Percentiles rank a stretch among this genome's conserved stretches.
Conservation (phyloP, 2,888 invertebrate species). For the Torymus auratus region DNA sequence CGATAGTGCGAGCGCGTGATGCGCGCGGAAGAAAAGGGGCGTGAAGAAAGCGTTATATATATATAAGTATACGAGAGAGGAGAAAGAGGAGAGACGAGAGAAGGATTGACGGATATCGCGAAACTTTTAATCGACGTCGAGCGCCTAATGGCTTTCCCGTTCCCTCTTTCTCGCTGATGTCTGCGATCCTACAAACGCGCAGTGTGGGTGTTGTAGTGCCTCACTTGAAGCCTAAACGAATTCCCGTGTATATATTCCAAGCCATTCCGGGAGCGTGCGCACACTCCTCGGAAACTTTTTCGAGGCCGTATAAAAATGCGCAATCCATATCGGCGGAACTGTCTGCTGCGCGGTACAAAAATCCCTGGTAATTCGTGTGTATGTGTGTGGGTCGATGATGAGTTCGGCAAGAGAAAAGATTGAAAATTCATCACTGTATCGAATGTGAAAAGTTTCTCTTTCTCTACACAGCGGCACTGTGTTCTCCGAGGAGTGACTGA, state of each 20-base stretch:
- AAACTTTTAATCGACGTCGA: slow-evolving; percentile 54
- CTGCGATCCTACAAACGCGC: not conserved
- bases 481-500: slow-evolving; percentile 10
- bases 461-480: too few species aligned
- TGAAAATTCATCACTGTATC: slow-evolving; percentile 22
- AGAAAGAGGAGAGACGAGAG: not conserved
- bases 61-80: not conserved
- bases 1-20: not conserved
- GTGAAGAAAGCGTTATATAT: not conserved
- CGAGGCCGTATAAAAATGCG: slow-evolving; percentile 7
- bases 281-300: not conserved
- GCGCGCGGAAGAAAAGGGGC: not conserved
- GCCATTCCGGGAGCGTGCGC: not conserved
- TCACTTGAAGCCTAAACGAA: slow-evolving; percentile 55
- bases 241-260: slow-evolving; percentile 45
- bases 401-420: slow-evolving; percentile 15
- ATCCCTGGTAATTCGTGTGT: too few species aligned
- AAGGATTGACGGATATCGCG: slow-evolving; percentile 51
- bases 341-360: too few species aligned
- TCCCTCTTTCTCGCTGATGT: not conserved
- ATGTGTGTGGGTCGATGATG: not conserved
- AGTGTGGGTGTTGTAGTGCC: slow-evolving; percentile 29
- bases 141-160: slow-evolving; percentile 46
- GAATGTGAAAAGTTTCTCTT: slow-evolving; percentile 34
- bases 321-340: too few species aligned